Evolutionary conservation across 2,797 vertebrate genomes (phyloP).

Genomic region (Morelia viridis): DNA sequence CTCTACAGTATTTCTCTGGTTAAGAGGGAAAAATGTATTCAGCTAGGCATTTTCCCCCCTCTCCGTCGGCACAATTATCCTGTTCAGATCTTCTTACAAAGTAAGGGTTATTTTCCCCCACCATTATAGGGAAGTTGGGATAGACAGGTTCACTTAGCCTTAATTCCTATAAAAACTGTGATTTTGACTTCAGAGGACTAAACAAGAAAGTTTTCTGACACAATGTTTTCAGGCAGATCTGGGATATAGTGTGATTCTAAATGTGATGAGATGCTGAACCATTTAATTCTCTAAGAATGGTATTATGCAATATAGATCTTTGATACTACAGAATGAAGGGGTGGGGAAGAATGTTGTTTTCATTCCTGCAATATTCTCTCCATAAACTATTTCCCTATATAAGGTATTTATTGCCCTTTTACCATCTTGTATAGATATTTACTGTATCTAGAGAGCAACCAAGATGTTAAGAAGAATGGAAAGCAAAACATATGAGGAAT

Average conservation of each 20-base stretch:
- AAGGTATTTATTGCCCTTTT: background rate
- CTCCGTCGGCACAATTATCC: background rate
- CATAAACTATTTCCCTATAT: background rate
- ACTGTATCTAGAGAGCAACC: background rate
- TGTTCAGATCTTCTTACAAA: background rate
- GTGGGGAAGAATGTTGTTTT: background rate
- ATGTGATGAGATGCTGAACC: background rate
- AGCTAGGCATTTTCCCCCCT: background rate
- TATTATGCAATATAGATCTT: background rate
- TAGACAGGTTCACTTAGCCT: background rate
- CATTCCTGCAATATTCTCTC: background rate
- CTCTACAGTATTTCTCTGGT: background rate
- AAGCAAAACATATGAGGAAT: background rate
- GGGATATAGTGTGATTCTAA: background rate
- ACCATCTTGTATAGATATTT: background rate
- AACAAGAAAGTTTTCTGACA: background rate
- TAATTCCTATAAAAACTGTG: background rate
- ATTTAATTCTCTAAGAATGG: background rate
- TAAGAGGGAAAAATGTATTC: background rate
- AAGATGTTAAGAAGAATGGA: background rate
- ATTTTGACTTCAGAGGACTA: background rate
- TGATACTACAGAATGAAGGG: background rate
- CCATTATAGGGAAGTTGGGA: background rate
- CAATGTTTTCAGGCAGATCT: background rate
- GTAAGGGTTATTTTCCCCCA: background rate